A percentile compares a stretch with the other conserved stretches of the same genome.
These are phyloP conservation scores for Augochlorella aurata DNA, from an alignment of 2,888 invertebrate genomes.

Conservation along the genomic window DNA sequence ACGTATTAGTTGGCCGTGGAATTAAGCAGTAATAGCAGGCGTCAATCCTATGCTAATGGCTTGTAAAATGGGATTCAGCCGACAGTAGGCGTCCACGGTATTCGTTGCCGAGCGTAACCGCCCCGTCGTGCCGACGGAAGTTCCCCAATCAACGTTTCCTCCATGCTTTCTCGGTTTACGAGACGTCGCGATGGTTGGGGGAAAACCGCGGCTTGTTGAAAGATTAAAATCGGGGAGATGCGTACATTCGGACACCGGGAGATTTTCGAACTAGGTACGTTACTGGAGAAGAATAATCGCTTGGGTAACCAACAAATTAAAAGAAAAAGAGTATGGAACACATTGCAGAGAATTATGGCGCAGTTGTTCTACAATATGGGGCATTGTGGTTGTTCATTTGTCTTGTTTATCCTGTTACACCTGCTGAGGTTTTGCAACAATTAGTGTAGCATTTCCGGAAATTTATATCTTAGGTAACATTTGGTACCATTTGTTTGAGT, in stretches of 20 bases:
- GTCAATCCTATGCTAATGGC: conserved; percentile 45
- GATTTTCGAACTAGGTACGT: background rate
- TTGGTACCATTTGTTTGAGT: too few relatives aligned
- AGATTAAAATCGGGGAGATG: conserved; percentile 16
- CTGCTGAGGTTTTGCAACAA: too few relatives aligned
- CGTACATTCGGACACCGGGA: background rate
- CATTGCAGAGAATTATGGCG: too few relatives aligned
- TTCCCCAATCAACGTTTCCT: conserved; percentile 40
- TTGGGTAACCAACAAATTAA: background rate
- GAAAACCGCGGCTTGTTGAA: conserved; percentile 11
- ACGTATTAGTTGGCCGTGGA: conserved; percentile 11
- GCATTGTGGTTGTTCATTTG: too few relatives aligned
- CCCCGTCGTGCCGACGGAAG: conserved; percentile 22
- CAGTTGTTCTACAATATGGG: too few relatives aligned
- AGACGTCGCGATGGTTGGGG: background rate
- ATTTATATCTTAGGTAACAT: too few relatives aligned
- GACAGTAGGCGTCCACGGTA: conserved; percentile 17
- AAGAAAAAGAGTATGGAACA: too few relatives aligned
- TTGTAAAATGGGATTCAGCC: conserved; percentile 34
- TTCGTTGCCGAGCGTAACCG: conserved; percentile 31
- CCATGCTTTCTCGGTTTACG: background rate
- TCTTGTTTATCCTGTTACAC: too few relatives aligned
- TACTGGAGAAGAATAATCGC: background rate
- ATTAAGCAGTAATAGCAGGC: conserved; percentile 19
- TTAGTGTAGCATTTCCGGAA: too few relatives aligned